Base-by-base conservation (phyloP, 1,140 invertebrate genomes). In the Drosophila tani region DNA sequence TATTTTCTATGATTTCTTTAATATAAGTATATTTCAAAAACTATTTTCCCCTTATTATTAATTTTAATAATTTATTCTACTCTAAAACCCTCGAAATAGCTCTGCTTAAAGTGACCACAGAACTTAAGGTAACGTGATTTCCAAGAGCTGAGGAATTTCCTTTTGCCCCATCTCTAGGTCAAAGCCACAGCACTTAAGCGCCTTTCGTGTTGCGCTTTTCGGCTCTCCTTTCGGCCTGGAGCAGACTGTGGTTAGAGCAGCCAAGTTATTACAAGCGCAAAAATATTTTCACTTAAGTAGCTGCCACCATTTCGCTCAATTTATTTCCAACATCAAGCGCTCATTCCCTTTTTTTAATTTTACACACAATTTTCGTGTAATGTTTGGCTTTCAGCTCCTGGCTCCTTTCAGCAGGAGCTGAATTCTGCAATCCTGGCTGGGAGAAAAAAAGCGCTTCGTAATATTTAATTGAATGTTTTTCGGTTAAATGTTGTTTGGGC, bases 231-330 rank as follows among this genome's bases (percentile, higher is more conserved):
- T 40, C 17, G 46, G 55, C 60, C 45, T 38, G 9, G 19, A 51
- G 24, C 38, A 50, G 56, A 78, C 45, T 71, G 75, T 47, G 76
- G 76, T 79, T 79, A 59, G 75, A 64, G 75, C 84, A 81, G 84
- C 82, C 84, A 88, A 87, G 84, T 87, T 87, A 84, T 87, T 87
- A 84, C 84, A 88, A 87, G 81, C 68, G 55, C 84, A 87, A 87
- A 88, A 87, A 87, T 87, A 87, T 87, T 87, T 87, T 83, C 84
- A 86, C 84, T 87, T 88, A 87, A 87, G 84, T 87, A 87, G 84
- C 84, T 87, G 84, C 84, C 80, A 87, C 77, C 71, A 88, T 87
- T 88, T 87, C 78, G 84, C 84, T 87, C 84, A 87, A 87, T 88
- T 87, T 87, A 87, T 87, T 87, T 87, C 73, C 74, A 71, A 84